Evolutionary conservation across 2,888 invertebrate species (phyloP), one percentile per base, ranked within the genome.

Genomic region (Melieria crassipennis): DNA sequence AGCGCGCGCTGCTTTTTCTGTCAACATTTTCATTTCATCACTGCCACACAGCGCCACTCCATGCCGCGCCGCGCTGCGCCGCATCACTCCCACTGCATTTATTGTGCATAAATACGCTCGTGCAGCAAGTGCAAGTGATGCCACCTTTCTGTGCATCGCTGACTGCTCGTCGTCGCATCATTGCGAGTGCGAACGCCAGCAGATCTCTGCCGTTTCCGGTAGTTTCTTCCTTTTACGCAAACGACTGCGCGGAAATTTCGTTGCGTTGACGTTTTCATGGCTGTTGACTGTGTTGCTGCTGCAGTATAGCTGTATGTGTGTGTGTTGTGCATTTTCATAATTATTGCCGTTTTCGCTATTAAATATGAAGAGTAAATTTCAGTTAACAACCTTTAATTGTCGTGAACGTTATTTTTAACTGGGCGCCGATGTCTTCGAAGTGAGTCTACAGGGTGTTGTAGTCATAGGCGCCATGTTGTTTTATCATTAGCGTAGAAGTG

Each of bases 61-160:
- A 30, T 30, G 13, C 46, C 55, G 13, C 10, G 10, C 16, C 13
- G n/a, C n/a, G n/a, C n/a, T n/a, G n/a, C n/a, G 13, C 46, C 55
- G 57, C 60, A 45, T 4, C 6, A 6, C 48, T 5, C 42, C 56
- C 42, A 13, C 42, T 42, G 48, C 61, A 56, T 30, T 30, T 30
- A 30, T 30, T 30, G 55, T 55, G 62, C 60, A 70, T 30, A 30
- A 70, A 58, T 69, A 71, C 71, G 71, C 62, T 71, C 69, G 67
- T 45, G 67, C 65, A 70, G 52, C 64, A 66, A 73, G 70, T 70
- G 73, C 63, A 69, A 74, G 66, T 70, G 66, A 69, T 69, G 62
- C 69, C 62, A 56, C 46, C 62, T 30, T 65, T 50, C 61, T 16
- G 42, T 56, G 65, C 64, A 57, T n/a, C 30, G 13, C 45, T 30